These are phyloP conservation scores for Antheraea mylitta DNA, from an alignment of 1,140 invertebrate genomes.

Conservation along the genomic window DNA sequence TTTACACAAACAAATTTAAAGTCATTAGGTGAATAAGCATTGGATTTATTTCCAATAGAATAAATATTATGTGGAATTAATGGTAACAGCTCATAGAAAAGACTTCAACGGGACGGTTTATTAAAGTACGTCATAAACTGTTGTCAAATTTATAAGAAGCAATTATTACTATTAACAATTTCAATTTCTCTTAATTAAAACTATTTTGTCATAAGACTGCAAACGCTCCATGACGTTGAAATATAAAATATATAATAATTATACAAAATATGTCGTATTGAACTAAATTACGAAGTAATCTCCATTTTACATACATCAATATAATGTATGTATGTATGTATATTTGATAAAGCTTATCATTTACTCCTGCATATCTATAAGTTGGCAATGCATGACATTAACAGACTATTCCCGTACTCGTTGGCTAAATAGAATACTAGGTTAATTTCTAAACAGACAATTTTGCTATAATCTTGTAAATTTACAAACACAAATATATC, in stretches of 20 bases:
- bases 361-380: slow-evolving; percentile 57
- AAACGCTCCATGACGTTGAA: background rate
- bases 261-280: too few species aligned
- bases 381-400: slow-evolving; percentile 55
- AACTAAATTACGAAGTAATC: background rate
- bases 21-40: background rate
- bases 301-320: background rate
- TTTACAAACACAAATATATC: background rate
- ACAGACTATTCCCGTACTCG: slow-evolving; percentile 50
- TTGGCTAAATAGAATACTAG: slow-evolving; percentile 14
- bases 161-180: background rate
- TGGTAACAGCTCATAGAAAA: slow-evolving; percentile 30
- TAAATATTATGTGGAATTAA: background rate
- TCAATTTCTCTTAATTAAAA: background rate
- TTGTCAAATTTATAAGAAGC: background rate
- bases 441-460: background rate
- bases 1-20: too few species aligned
- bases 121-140: background rate
- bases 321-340: slow-evolving; percentile 25
- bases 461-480: background rate
- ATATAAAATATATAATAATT: background rate
- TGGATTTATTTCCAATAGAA: too few species aligned
- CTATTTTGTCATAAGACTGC: background rate
- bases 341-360: slow-evolving; percentile 53
- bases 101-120: slow-evolving; percentile 46